Conservation (phyloP, 2,888 invertebrate genomes). For the Morpho deidamia region DNA sequence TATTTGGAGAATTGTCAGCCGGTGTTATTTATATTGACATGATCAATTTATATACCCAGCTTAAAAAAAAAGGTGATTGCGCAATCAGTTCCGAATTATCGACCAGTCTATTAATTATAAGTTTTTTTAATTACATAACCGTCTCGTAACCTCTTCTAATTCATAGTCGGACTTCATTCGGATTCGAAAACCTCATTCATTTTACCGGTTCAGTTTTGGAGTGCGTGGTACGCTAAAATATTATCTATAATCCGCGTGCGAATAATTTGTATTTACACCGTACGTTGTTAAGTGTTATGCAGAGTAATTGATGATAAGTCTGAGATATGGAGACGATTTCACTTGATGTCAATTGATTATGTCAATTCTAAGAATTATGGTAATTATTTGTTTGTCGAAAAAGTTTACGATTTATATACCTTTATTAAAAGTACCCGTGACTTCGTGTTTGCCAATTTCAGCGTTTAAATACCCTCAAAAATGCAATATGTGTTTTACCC, state of each 20-base stretch:
- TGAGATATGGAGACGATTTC: too few species aligned
- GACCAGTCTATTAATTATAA: conserved; percentile 21
- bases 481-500: too few species aligned
- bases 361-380: too few species aligned
- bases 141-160: conserved; percentile 18
- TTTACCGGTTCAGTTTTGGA: conserved; percentile 14
- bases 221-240: too few species aligned
- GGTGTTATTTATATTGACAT: conserved; percentile 23
- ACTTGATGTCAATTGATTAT: too few species aligned
- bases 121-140: conserved; percentile 18
- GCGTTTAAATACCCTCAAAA: too few species aligned
- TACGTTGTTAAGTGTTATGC: too few species aligned
- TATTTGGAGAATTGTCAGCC: conserved; percentile 22
- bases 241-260: neutral
- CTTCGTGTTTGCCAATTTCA: too few species aligned
- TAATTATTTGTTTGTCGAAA: too few species aligned
- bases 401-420: too few species aligned
- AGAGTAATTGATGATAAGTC: too few species aligned
- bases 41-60: conserved; percentile 23
- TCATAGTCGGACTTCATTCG: conserved; percentile 12
- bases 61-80: conserved; percentile 20
- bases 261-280: neutral
- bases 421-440: too few species aligned
- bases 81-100: conserved; percentile 20
- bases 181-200: conserved; percentile 1